Conservation (phyloP, 2,888 invertebrate species). For the Chelonus formosanus region DNA sequence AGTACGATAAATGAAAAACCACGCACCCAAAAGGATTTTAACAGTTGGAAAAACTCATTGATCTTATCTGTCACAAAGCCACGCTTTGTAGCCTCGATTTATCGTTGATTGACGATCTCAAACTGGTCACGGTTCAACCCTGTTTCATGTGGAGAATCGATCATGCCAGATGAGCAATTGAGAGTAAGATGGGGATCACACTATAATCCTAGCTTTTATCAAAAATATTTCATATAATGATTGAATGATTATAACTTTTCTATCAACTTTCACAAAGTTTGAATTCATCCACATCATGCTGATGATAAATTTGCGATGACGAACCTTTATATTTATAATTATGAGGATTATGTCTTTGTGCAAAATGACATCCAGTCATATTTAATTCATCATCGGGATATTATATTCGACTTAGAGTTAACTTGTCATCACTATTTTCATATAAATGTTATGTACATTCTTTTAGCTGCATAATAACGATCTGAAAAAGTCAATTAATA, state of each 20-base stretch:
- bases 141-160: conserved; percentile 25
- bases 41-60: conserved; percentile 38
- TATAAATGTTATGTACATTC: too few species aligned
- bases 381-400: too few species aligned
- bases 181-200: conserved; percentile 8
- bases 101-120: conserved; percentile 30
- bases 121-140: conserved; percentile 18
- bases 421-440: too few species aligned
- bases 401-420: too few species aligned
- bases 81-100: conserved; percentile 16
- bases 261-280: conserved; percentile 1
- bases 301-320: conserved; percentile 1
- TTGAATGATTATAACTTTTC: conserved; percentile 14
- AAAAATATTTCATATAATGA: conserved; percentile 21
- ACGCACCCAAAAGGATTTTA: conserved; percentile 21
- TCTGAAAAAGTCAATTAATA: too few species aligned
- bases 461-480: too few species aligned
- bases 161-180: conserved; percentile 25
- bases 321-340: background rate
- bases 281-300: background rate
- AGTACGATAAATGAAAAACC: background rate
- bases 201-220: conserved; percentile 14
- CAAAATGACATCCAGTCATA: too few species aligned
- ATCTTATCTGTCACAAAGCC: conserved; percentile 37
- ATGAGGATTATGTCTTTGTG: too few species aligned